These are phyloP conservation scores for Eupleurogrammus muticus DNA, from an alignment of 2,797 vertebrate species.

Conservation along the genomic window DNA sequence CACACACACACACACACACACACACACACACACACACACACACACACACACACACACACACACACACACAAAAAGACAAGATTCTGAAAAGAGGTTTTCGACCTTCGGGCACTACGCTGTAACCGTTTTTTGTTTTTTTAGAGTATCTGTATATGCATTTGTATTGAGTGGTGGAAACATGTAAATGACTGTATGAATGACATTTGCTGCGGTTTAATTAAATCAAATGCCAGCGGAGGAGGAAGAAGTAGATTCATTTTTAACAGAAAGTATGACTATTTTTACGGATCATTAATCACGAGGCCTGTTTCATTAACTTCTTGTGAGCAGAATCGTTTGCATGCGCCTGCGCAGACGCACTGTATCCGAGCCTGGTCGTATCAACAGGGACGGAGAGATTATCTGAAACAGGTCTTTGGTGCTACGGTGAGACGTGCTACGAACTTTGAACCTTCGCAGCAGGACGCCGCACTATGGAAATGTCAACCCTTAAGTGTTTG, in stretches of 20 bases:
- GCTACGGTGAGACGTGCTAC: constrained; percentile 11
- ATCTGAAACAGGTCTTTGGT: constrained; percentile 17
- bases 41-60: constrained; percentile 45
- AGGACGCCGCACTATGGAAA: background rate
- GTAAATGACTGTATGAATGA: constrained; percentile 17
- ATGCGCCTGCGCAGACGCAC: constrained; percentile 8
- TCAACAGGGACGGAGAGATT: constrained; percentile 23
- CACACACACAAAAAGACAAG: constrained; percentile 45
- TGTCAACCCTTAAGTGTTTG: background rate
- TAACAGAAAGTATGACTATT: constrained; percentile 7
- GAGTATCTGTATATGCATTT: constrained; percentile 19
- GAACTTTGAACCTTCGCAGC: constrained; percentile 10
- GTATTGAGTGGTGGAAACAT: constrained; percentile 22
- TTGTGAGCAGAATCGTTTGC: constrained; percentile 6
- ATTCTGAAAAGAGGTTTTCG: constrained; percentile 35
- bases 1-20: constrained; percentile 41
- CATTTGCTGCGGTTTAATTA: constrained; percentile 39
- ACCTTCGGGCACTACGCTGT: constrained; percentile 29
- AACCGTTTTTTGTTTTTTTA: background rate
- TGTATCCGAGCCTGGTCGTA: constrained; percentile 19
- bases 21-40: constrained; percentile 50
- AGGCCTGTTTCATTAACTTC: constrained; percentile 12
- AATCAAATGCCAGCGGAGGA: constrained; percentile 4
- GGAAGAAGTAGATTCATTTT: constrained; percentile 13
- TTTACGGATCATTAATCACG: constrained; percentile 15